These are phyloP conservation scores for Gonatopus flavifemur DNA, from an alignment of 1,140 invertebrate species.

Conservation along the genomic window DNA sequence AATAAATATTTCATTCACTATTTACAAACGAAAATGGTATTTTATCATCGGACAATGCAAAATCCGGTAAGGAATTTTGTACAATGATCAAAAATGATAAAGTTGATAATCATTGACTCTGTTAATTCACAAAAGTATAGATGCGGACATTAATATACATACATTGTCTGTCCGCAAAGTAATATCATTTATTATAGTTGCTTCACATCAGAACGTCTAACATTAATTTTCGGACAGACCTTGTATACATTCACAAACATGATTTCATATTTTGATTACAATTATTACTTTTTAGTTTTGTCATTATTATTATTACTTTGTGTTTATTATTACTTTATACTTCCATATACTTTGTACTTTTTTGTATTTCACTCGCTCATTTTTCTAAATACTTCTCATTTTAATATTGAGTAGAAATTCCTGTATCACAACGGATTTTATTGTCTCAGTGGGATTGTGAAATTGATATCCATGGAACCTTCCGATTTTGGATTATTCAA, in stretches of 20 bases:
- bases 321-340: too few relatives aligned
- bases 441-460: conserved; percentile 19
- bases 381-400: conserved; percentile 43
- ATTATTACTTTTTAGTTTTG: too few relatives aligned
- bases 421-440: conserved; percentile 32
- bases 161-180: background rate
- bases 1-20: too few relatives aligned
- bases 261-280: too few relatives aligned
- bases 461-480: background rate
- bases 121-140: background rate
- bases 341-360: too few relatives aligned
- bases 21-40: too few relatives aligned
- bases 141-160: background rate
- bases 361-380: conserved; percentile 45
- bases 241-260: conserved; percentile 46
- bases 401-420: conserved; percentile 58
- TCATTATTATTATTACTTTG: too few relatives aligned
- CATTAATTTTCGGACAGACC: conserved; percentile 18
- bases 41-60: too few relatives aligned
- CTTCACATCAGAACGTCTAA: background rate
- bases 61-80: too few relatives aligned
- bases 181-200: background rate
- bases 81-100: conserved; percentile 5
- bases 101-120: background rate
- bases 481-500: conserved; percentile 4